Evolutionary conservation across 2,888 invertebrate species (phyloP), one percentile per base, ranked within the genome.

Genomic region (Pseudolycoriella hygida): DNA sequence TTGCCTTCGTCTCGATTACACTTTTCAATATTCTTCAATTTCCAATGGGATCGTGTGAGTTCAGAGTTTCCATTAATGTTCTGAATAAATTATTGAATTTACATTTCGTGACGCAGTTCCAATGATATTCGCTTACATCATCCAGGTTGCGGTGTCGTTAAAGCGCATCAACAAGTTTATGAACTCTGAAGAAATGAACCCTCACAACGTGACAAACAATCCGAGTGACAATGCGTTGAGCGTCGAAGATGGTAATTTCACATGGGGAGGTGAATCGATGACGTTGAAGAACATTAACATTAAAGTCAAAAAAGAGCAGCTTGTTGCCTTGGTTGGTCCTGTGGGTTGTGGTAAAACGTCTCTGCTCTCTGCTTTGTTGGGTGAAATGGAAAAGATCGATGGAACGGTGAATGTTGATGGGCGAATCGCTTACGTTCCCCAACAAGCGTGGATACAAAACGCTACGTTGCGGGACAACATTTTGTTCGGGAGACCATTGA

Each of bases 401-500:
- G 64, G 63, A 18, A 50, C 41, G 32, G 56, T 59, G 2, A 15
- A 44, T 39, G 42, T 53, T 2, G 53, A 67, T 64, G 70, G 69
- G 15, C 52, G 56, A 2, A 54, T 69, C 3, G 71, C 71, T 1
- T 72, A 70, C 54, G 71, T 71, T 2, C 60, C 71, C 0, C 72
- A 72, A 54, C 68, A 69, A 53, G 69, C 71, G 1, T 71, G 71
- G 71, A 69, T 71, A 45, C 70, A 70, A 56, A 71, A 71, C 54
- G 62, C 65, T 1, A 66, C 68, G 0, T 66, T 97, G 19, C 77
- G 81, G 55, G 85, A 94, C 57, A 97, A 97, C 64, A 88, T 98
- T 51, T 59, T 92, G 19, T 98, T 97, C 66, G 92, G 92, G 12
- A 78, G 80, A 50, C 56, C 71, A 0, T 70, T 77, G 42, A 77